Conservation (phyloP, 2,888 invertebrate species). For the Hyposoter dolosus region DNA sequence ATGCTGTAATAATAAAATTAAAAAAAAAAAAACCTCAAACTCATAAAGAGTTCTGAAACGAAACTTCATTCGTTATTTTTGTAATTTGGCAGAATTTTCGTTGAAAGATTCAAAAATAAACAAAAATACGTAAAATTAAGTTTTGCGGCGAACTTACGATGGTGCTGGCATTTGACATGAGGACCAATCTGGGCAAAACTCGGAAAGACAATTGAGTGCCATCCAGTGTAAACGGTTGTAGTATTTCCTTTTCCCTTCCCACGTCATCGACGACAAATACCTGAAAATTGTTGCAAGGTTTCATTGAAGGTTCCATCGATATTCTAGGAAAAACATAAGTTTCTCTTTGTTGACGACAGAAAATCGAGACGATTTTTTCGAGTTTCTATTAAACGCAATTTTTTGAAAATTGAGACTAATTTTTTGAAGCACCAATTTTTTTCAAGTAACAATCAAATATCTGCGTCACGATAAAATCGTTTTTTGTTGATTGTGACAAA, state of each 20-base stretch:
- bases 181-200: conserved; percentile 89
- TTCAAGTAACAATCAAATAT: not conserved
- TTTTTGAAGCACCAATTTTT: conserved; percentile 34
- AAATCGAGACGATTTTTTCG: too few relatives aligned
- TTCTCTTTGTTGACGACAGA: too few relatives aligned
- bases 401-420: not conserved
- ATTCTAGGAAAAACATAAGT: too few relatives aligned
- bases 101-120: not conserved
- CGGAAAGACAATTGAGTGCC: conserved; percentile 89
- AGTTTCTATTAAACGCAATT: not conserved
- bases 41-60: not conserved
- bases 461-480: not conserved
- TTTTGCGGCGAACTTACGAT: conserved; percentile 87
- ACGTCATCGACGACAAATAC: conserved; percentile 87
- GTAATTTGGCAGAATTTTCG: not conserved
- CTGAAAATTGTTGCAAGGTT: conserved; percentile 80
- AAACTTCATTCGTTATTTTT: not conserved
- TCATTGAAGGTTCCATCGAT: not conserved
- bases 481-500: not conserved
- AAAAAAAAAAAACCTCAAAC: not conserved
- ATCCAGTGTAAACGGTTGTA: conserved; percentile 93
- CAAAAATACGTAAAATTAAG: not conserved
- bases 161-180: conserved; percentile 91
- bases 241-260: conserved; percentile 86
- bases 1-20: not conserved